phyloP scores from a whole-genome alignment of 2,113 vertebrate species.

The Saimiri boliviensis region DNA sequence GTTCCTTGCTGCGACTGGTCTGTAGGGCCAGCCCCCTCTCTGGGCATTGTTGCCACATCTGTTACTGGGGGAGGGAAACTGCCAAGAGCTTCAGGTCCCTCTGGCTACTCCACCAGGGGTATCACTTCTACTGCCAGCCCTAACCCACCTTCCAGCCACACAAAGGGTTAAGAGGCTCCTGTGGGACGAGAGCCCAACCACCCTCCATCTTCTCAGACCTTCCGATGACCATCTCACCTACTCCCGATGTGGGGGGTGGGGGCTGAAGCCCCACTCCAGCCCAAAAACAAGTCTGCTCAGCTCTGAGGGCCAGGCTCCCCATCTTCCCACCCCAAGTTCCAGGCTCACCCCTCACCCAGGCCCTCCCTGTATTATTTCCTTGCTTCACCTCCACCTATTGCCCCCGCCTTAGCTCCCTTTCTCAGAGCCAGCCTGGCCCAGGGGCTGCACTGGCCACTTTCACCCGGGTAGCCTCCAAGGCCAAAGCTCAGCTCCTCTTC shows the following conservation, averaged over 20 bases:
- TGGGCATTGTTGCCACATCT: background rate
- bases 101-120: background rate
- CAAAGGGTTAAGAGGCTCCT: background rate
- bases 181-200: background rate
- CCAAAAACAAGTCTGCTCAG: background rate
- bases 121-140: background rate
- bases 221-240: background rate
- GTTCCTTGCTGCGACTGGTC: background rate
- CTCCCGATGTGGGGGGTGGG: background rate
- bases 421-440: background rate
- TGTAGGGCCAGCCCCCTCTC: background rate
- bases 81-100: background rate
- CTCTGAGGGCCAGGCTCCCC: background rate
- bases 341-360: background rate
- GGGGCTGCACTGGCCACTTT: background rate
- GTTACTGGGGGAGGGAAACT: background rate
- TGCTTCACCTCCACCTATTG: background rate
- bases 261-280: background rate
- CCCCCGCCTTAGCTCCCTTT: background rate
- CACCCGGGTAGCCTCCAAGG: background rate
- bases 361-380: background rate
- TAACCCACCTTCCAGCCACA: background rate
- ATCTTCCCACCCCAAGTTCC: background rate
- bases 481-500: background rate
- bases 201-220: background rate